Evolutionary conservation across 1,140 invertebrate genomes (phyloP).

Genomic region (Drosophila navojoa): DNA sequence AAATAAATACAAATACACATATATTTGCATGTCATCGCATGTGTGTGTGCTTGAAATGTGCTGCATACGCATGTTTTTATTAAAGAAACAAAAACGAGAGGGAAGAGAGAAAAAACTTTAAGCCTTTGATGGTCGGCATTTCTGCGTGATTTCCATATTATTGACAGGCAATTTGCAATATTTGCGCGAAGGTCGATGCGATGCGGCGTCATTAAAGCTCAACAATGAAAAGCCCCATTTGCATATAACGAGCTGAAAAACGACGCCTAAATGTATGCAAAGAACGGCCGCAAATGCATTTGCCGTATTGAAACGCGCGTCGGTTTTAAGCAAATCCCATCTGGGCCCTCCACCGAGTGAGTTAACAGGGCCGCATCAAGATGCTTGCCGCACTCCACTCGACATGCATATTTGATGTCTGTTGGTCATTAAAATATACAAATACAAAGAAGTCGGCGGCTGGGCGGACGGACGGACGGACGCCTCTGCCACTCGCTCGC

Average conservation of each 20-base stretch:
- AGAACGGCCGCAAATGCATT: conserved; percentile 9
- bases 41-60: background rate
- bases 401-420: conserved; percentile 51
- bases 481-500: background rate
- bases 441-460: conserved; percentile 39
- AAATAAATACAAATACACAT: conserved; percentile 27
- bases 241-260: conserved; percentile 30
- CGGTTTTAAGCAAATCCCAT: background rate
- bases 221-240: conserved; percentile 40
- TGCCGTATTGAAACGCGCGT: conserved; percentile 10
- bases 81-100: background rate
- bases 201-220: conserved; percentile 27
- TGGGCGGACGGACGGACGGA: conserved; percentile 4
- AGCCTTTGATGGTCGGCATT: conserved; percentile 46
- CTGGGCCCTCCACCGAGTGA: background rate
- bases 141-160: conserved; percentile 56
- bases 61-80: conserved; percentile 18
- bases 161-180: conserved; percentile 58
- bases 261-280: conserved; percentile 25
- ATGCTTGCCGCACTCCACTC: background rate
- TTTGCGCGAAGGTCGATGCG: conserved; percentile 41
- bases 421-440: conserved; percentile 64
- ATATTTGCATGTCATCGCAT: background rate
- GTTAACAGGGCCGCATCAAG: background rate
- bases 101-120: conserved; percentile 13